phyloP scores from a whole-genome alignment of 2,797 vertebrate species.

The Cuculus canorus region DNA sequence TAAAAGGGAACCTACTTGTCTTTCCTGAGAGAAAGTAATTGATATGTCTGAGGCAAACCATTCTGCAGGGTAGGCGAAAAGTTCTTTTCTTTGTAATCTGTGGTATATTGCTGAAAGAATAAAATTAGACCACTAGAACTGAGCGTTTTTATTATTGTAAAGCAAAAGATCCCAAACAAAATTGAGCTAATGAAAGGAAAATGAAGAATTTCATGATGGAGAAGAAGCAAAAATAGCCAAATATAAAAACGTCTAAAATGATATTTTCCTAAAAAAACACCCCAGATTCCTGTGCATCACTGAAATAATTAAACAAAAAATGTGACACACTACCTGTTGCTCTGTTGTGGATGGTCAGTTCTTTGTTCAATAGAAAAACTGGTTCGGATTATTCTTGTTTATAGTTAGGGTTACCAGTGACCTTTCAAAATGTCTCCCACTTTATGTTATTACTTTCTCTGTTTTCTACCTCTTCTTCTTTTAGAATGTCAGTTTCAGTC shows the following conservation, averaged over 20 bases:
- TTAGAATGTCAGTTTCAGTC: not conserved
- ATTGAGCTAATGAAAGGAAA: not conserved
- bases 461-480: not conserved
- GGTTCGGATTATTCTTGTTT: not conserved
- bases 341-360: not conserved
- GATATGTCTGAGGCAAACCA: not conserved
- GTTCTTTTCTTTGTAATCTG: not conserved
- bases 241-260: not conserved
- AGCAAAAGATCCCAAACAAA: not conserved
- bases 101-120: not conserved
- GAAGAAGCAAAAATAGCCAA: not conserved
- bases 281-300: not conserved
- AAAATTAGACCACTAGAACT: not conserved
- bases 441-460: not conserved
- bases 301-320: not conserved
- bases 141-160: not conserved
- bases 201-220: not conserved
- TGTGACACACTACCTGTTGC: not conserved
- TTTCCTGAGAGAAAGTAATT: not conserved
- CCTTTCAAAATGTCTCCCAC: not conserved
- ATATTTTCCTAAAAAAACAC: not conserved
- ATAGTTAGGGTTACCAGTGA: not conserved
- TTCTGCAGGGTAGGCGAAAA: not conserved
- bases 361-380: not conserved
- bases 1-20: not conserved